phyloP scores from a whole-genome alignment of 2,113 vertebrate genomes.

The Haemorhous mexicanus region DNA sequence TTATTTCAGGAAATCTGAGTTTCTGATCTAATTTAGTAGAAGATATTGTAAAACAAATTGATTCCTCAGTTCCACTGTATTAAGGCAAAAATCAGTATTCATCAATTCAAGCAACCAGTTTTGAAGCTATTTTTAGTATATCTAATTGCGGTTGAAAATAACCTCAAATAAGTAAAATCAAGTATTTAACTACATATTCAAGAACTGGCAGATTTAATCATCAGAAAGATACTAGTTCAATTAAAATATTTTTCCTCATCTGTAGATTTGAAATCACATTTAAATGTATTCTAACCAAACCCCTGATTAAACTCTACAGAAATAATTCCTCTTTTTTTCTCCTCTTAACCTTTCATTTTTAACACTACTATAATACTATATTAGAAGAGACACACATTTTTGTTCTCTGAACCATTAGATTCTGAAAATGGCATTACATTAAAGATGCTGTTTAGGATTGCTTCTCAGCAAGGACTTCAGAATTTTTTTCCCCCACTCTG shows the following conservation, averaged over 20 bases:
- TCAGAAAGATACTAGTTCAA: neutral
- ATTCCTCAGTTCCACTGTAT: neutral
- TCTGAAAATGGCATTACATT: neutral
- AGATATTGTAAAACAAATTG: neutral
- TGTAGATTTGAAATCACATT: neutral
- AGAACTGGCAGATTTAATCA: neutral
- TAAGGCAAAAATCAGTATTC: neutral
- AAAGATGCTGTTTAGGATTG: neutral
- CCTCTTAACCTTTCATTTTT: neutral
- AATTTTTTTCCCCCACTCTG: neutral
- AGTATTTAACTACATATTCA: neutral
- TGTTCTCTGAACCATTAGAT: neutral
- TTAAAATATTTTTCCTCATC: neutral
- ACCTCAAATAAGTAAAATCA: neutral
- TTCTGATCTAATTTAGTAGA: neutral
- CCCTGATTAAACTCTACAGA: neutral
- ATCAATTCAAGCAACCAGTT: neutral
- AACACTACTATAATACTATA: neutral
- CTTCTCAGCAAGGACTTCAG: neutral
- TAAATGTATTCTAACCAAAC: neutral
- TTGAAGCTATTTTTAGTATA: neutral
- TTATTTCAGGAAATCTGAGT: neutral
- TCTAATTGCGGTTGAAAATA: neutral
- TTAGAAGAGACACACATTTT: neutral
- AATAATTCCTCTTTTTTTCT: neutral